phyloP scores from a whole-genome alignment of 2,113 vertebrate genomes.

The Python bivittatus region DNA sequence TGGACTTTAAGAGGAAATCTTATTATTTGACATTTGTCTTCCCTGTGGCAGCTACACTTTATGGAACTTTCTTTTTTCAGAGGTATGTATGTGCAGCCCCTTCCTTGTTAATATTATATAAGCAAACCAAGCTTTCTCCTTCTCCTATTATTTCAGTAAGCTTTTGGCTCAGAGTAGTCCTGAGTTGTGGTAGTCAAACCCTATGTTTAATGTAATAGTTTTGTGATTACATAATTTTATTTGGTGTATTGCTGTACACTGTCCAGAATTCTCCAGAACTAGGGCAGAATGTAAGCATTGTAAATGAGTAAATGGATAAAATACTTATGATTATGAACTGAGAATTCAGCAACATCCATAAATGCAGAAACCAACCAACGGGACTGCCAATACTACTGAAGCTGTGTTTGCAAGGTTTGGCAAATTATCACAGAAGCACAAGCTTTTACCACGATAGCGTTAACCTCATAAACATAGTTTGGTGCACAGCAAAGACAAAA shows the following conservation, averaged over 20 bases:
- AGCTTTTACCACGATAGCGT: background rate
- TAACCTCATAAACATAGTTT: background rate
- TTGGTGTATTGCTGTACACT: background rate
- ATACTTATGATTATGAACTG: background rate
- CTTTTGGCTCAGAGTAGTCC: background rate
- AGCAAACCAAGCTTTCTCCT: background rate
- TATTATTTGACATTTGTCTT: too few species aligned
- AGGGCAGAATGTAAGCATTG: background rate
- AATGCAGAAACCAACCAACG: background rate
- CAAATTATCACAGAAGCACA: background rate
- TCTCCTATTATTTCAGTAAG: background rate
- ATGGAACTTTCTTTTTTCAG: too few species aligned
- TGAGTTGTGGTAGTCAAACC: background rate
- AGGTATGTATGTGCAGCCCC: too few species aligned
- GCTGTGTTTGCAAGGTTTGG: background rate
- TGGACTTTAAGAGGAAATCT: too few species aligned
- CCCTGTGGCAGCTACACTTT: too few species aligned
- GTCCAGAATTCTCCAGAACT: background rate
- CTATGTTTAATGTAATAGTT: background rate
- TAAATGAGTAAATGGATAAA: background rate
- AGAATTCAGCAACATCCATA: background rate
- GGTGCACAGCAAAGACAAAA: background rate
- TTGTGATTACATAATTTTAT: background rate
- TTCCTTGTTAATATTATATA: background rate
- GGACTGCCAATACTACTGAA: background rate